phyloP scores from a whole-genome alignment of 2,113 vertebrate genomes.

The Pluvianellus socialis region DNA sequence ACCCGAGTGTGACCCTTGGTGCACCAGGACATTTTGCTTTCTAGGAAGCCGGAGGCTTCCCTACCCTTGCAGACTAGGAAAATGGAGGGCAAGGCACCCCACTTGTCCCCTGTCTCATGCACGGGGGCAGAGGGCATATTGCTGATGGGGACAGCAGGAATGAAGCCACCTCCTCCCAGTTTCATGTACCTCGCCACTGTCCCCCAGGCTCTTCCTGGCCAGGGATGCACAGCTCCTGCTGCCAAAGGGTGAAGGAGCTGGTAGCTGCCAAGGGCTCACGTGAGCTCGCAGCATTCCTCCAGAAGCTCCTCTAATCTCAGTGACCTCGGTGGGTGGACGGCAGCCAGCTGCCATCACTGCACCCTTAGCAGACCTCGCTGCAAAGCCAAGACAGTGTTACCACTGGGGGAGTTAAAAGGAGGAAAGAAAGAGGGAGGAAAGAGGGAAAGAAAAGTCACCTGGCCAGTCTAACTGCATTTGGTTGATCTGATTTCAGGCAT shows the following conservation, averaged over 20 bases:
- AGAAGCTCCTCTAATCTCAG: neutral
- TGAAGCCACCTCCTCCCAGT: neutral
- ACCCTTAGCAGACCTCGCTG: neutral
- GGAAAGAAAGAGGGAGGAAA: no score
- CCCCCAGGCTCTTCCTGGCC: neutral
- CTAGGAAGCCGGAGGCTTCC: neutral
- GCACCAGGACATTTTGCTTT: neutral
- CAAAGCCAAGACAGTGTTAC: neutral
- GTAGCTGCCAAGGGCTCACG: neutral
- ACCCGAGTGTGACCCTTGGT: neutral
- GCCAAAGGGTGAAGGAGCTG: neutral
- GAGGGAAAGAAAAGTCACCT: neutral
- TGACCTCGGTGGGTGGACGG: neutral
- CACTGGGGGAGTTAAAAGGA: neutral
- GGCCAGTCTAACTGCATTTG: slow-evolving; percentile 52
- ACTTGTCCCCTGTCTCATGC: neutral
- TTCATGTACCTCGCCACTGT: neutral
- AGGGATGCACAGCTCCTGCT: neutral
- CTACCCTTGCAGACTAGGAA: neutral
- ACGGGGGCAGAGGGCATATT: accelerated
- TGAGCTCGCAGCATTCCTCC: neutral
- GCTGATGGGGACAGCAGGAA: neutral
- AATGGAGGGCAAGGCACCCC: neutral
- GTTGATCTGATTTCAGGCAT: slow-evolving; percentile 62
- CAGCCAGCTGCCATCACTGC: neutral